Conservation (phyloP, 2,888 invertebrate species). For the Tenodera sinensis region DNA sequence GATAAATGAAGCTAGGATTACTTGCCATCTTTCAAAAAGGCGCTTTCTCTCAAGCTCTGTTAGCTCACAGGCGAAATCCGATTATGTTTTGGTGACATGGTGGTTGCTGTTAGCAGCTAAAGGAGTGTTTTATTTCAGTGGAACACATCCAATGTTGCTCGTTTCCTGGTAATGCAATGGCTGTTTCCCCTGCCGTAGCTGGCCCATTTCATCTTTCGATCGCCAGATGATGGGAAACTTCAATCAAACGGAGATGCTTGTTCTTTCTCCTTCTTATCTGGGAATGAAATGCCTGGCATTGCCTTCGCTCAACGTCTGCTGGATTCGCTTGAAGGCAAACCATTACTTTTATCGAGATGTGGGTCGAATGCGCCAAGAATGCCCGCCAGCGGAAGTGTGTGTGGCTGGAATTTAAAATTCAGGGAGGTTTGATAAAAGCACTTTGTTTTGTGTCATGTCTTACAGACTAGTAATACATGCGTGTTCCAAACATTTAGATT, state of each 20-base stretch:
- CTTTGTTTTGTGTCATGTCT: too few species aligned
- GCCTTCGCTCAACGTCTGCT: neutral
- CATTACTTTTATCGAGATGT: neutral
- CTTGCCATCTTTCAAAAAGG: too few species aligned
- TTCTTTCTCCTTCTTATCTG: neutral
- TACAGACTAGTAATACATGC: too few species aligned
- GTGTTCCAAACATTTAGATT: too few species aligned
- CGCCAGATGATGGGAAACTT: constrained; percentile 7
- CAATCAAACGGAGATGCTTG: neutral
- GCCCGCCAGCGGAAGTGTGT: too few species aligned
- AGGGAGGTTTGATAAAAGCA: too few species aligned
- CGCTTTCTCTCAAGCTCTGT: too few species aligned
- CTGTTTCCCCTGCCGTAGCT: neutral
- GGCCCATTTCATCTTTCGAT: constrained; percentile 6
- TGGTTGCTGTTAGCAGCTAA: neutral
- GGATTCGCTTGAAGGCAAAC: neutral
- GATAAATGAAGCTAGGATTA: too few species aligned
- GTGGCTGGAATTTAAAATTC: too few species aligned
- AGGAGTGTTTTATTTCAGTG: neutral
- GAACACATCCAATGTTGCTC: neutral
- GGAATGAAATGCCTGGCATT: neutral
- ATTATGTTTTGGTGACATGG: neutral
- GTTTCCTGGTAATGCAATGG: neutral
- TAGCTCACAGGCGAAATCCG: too few species aligned
- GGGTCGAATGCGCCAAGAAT: too few species aligned